Percentiles rank a stretch among this genome's conserved stretches.
These are phyloP conservation scores for Gymnodraco acuticeps DNA, from an alignment of 2,797 vertebrate species.

Conservation along the genomic window DNA sequence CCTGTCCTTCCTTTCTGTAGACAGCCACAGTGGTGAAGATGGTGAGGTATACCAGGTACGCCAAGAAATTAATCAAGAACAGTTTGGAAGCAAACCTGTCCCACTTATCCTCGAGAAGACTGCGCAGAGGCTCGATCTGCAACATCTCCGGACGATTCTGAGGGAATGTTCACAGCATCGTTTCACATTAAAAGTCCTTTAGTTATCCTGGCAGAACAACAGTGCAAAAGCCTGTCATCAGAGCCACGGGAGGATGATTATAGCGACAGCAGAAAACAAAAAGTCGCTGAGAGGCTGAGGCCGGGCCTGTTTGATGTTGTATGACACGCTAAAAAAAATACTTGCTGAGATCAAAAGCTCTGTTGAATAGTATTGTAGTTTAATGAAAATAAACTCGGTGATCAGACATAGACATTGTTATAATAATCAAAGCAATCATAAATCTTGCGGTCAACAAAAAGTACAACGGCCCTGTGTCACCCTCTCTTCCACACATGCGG, in stretches of 20 bases:
- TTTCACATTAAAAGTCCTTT: neutral
- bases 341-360: too few species aligned
- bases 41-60: constrained; percentile 87
- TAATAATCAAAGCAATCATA: too few species aligned
- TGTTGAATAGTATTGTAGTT: too few species aligned
- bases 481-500: too few species aligned
- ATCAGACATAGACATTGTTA: too few species aligned
- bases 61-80: constrained; percentile 90
- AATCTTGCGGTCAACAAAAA: too few species aligned
- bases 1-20: constrained; percentile 85
- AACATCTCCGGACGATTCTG: constrained; percentile 96
- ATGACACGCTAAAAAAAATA: too few species aligned
- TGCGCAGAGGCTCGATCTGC: constrained; percentile 89
- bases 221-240: neutral
- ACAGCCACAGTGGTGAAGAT: constrained; percentile 89
- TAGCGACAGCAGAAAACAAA: too few species aligned
- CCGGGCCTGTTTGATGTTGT: too few species aligned
- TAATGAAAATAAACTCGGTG: too few species aligned
- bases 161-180: neutral
- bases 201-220: neutral
- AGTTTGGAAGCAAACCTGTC: constrained; percentile 88
- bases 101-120: constrained; percentile 93
- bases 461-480: too few species aligned
- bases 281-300: too few species aligned
- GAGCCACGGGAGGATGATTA: neutral